A percentile compares a stretch with the other conserved stretches of the same genome.
Evolutionary conservation across 2,113 vertebrate species (phyloP).

Genomic region (Myotis davidii): DNA sequence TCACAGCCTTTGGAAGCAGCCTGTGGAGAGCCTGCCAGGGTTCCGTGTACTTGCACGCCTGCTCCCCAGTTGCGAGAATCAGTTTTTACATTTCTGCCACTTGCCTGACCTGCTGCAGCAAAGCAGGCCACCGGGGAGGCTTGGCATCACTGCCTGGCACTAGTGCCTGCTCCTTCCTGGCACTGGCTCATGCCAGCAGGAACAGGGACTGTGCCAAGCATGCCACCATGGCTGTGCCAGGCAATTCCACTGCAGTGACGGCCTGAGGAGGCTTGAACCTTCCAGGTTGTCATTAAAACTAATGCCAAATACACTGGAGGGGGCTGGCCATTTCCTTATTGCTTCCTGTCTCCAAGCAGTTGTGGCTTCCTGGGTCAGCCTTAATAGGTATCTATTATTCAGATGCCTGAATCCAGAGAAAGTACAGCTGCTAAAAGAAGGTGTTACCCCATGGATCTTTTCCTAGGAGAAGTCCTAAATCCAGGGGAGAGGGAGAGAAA

Average conservation of each 20-base stretch:
- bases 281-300: not conserved
- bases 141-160: slow-evolving; percentile 48
- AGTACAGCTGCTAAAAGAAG: not conserved
- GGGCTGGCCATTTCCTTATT: not conserved
- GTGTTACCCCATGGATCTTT: not conserved
- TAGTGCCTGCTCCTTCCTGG: slow-evolving; percentile 50
- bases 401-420: not conserved
- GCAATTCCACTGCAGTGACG: not conserved
- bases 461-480: not conserved
- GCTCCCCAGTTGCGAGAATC: slow-evolving; percentile 33
- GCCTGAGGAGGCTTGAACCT: slow-evolving; percentile 46
- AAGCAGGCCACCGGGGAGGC: slow-evolving; percentile 9
- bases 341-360: not conserved
- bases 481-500: not conserved
- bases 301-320: not conserved
- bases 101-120: slow-evolving; percentile 57
- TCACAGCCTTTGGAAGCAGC: not conserved
- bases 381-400: not conserved
- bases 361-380: not conserved
- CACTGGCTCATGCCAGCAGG: slow-evolving; percentile 56
- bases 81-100: slow-evolving; percentile 59
- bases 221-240: slow-evolving; percentile 40
- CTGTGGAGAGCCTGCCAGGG: not conserved
- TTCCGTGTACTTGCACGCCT: not conserved
- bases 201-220: slow-evolving; percentile 49